A percentile compares a stretch with the other conserved stretches of the same genome.
These are phyloP conservation scores for Silurus aristotelis DNA, from an alignment of 2,797 vertebrate genomes.

Conservation along the genomic window DNA sequence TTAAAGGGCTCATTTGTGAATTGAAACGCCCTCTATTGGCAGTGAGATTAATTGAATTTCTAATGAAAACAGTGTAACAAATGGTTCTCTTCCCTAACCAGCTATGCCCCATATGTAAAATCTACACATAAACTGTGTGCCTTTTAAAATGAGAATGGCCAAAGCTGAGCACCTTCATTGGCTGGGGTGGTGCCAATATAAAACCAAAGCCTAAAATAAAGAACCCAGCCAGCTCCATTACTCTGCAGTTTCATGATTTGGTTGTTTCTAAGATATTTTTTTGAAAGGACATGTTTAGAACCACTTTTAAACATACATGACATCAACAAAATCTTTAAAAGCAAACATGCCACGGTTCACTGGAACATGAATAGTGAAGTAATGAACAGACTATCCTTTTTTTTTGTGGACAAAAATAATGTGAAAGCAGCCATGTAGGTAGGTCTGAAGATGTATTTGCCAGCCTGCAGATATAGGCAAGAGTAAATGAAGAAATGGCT, in stretches of 20 bases:
- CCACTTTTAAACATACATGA: not conserved
- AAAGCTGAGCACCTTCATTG: not conserved
- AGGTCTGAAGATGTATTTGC: constrained; percentile 53
- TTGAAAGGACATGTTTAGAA: not conserved
- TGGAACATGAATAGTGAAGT: not conserved
- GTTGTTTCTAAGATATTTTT: no score
- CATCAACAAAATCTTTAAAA: not conserved
- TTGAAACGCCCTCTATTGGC: not conserved
- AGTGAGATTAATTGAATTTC: not conserved
- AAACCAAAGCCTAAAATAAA: not conserved
- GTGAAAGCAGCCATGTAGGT: constrained; percentile 29
- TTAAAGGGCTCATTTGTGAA: not conserved
- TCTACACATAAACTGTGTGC: not conserved
- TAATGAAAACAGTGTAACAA: not conserved
- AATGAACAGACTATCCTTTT: constrained; percentile 17
- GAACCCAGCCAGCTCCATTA: not conserved
- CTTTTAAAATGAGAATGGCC: not conserved
- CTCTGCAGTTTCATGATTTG: no score
- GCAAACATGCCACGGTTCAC: not conserved
- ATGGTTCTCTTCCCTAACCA: not conserved
- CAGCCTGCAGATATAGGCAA: constrained; percentile 58
- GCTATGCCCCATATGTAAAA: not conserved
- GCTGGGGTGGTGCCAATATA: not conserved
- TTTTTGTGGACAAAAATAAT: not conserved
- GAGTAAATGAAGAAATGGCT: constrained; percentile 60